phyloP scores from a whole-genome alignment of 2,113 vertebrate species.

The Pleuronectes platessa region DNA sequence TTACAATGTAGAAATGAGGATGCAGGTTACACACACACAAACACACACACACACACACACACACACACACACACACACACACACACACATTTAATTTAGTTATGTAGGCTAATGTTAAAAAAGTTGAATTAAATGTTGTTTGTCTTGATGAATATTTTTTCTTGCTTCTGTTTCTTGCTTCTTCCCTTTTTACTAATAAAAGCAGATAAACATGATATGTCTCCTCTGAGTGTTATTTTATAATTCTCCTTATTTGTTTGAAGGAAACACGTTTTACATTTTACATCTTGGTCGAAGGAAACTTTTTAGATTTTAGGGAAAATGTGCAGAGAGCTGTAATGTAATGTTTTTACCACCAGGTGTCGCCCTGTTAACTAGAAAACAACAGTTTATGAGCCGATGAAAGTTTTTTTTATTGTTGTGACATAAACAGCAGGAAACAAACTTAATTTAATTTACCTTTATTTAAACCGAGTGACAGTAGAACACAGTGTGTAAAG shows the following conservation, averaged over 20 bases:
- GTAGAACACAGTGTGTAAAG: neutral
- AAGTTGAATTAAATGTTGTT: neutral
- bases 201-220: neutral
- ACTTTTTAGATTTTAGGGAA: neutral
- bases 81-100: no score
- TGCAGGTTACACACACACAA: no score
- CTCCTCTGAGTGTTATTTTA: neutral
- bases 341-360: slow-evolving; percentile 10
- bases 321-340: neutral
- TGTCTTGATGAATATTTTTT: neutral
- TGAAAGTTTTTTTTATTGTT: neutral
- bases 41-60: no score
- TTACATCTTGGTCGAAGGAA: neutral
- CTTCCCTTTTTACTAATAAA: neutral
- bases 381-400: neutral
- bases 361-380: slow-evolving; percentile 18
- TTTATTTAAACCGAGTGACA: neutral
- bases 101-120: no score
- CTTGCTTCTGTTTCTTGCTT: neutral
- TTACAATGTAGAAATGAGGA: no score
- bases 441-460: neutral
- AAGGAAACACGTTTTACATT: neutral
- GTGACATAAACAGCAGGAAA: neutral
- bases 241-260: no score
- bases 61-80: no score